Base-by-base conservation (phyloP, 2,113 vertebrate genomes). In the Corythornis cristatus region DNA sequence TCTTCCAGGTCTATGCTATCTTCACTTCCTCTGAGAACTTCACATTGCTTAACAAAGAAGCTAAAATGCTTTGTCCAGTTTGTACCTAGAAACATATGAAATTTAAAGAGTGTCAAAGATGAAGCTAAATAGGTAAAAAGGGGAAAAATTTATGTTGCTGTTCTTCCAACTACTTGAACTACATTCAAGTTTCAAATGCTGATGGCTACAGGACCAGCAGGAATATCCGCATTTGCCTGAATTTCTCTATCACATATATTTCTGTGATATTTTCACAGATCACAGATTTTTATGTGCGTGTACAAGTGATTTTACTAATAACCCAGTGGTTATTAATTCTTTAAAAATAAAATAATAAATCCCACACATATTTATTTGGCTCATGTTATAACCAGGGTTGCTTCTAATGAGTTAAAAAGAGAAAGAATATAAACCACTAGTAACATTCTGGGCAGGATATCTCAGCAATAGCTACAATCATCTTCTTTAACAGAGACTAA, bases 391-490 rank as follows among this genome's bases (percentile, higher is more conserved):
- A 58, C 13, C 28, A 45, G 11, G 61, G 31, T 46, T 86, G 22
- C 11, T 86, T 71, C 42, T 33, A 31, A 73, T 1, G 4, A 26
- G 20, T 54, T 66, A 15, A 65, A 68, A 71, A 71, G 22, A 45
- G 20, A 60, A 87, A 46, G 46, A 29, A 33, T 35, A 35, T 6
- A 25, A 61, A 65, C 4, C 10, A 29, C 31, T 12, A 31, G 28
- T 40, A 61, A 35, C 8, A 15, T 51, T 43, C 23, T 4, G 14
- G 18, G 21, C 51, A 66, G 78, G 51, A 67, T 79, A 77, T 35
- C 0, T 1, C 35, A 17, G 18, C 10, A 5, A 8, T 2, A 53
- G 15, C 5, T 25, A 62, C 16, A 1, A 15, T 2, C 8, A 11
- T 8, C 10, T 29, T 29, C 12, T 62, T 54, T 58, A 80, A 25